Base-by-base conservation (phyloP, 2,888 invertebrate genomes). In the Agrotis clavis region DNA sequence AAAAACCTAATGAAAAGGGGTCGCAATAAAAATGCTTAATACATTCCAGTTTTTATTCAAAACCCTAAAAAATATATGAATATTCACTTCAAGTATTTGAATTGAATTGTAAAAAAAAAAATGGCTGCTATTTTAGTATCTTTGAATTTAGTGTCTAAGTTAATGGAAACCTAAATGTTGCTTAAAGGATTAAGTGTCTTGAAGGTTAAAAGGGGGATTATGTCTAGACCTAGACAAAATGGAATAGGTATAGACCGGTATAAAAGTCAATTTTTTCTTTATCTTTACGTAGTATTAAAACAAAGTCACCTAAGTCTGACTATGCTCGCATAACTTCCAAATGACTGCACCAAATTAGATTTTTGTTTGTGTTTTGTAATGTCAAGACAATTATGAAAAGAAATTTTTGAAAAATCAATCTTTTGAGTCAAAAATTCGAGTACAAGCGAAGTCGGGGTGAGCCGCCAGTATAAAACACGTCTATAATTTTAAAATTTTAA, bases 1-100 rank as follows among this genome's bases (percentile, higher is more conserved):
- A 73, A 5, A 41, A 64, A 64, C 56, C 64, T 5, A 3, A 41
- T 48, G 54, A 25, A 57, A 66, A 74, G 66, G 66, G 72, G 56
- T 57, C n/a, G 66, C 66, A n/a, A 50, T 74, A 70, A 72, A 72
- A 72, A 72, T 65, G 56, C 50, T 66, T 66, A 66, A 74, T 72
- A 30, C n/a, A 73, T 50, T n/a, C 74, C 72, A 21, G 25, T 74
- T 71, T 70, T 66, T 66, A 72, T 74, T 57, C 56, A 57, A 74
- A 30, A 72, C 74, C 18, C 41, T 56, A 56, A 65, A 71, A 71
- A 65, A 41, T 13, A 13, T 21, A 73, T 72, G 74, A 74, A 72
- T 74, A 74, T 72, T 74, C 74, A 66, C 56, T 41, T 50, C 6
- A 30, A 50, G 56, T 30, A 56, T 19, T 50, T 50, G 14, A 41